These are phyloP conservation scores for Riparia riparia DNA, from an alignment of 2,113 vertebrate species.

Conservation along the genomic window DNA sequence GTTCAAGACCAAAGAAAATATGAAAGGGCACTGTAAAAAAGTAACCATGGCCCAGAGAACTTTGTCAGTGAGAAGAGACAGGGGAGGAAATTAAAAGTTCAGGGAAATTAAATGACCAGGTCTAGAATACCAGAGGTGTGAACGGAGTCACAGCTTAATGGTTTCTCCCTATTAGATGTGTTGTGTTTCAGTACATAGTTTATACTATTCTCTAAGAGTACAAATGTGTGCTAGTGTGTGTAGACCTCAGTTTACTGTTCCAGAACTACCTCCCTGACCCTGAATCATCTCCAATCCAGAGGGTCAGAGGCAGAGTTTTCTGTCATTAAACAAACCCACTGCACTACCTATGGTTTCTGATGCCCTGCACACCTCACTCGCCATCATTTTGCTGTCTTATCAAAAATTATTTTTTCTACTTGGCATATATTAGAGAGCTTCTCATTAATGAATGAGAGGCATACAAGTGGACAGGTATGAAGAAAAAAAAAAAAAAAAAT, in stretches of 20 bases:
- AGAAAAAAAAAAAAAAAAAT: not conserved
- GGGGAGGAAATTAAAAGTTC: not conserved
- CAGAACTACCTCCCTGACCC: not conserved
- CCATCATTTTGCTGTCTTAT: not conserved
- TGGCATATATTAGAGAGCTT: fast-evolving
- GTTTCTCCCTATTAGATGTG: not conserved
- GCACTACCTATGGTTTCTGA: not conserved
- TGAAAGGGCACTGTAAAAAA: not conserved
- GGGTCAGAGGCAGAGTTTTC: not conserved
- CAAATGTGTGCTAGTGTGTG: fast-evolving
- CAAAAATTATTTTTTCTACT: not conserved
- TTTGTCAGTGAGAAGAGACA: not conserved
- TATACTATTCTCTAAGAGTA: not conserved
- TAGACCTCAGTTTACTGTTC: not conserved
- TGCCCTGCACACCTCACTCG: fast-evolving
- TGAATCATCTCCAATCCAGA: not conserved
- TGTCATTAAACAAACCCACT: not conserved
- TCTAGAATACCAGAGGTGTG: not conserved
- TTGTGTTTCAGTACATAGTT: not conserved
- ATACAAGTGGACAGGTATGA: not conserved
- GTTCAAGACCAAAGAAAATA: not conserved
- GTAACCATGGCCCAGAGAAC: not conserved
- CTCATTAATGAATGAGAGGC: not conserved
- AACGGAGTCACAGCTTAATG: not conserved
- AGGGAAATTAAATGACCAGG: not conserved